Conservation (phyloP, 2,888 invertebrate species). For the Hyalella azteca region DNA sequence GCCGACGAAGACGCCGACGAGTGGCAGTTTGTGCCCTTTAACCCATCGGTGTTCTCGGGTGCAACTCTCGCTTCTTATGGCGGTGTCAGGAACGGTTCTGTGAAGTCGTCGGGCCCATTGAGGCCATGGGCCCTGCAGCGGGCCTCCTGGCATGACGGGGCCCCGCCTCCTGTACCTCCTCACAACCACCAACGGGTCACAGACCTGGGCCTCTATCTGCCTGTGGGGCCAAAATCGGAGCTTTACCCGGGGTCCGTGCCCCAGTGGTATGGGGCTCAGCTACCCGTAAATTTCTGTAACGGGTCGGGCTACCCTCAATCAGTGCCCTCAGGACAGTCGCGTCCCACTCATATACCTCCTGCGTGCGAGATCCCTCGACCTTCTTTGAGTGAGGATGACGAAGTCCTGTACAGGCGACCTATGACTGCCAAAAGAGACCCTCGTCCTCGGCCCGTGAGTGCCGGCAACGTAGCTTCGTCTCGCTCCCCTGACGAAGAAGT, state of each 20-base stretch:
- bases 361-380: background rate
- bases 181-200: conserved; percentile 48
- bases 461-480: conserved; percentile 29
- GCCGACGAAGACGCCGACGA: conserved; percentile 54
- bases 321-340: conserved; percentile 50
- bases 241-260: conserved; percentile 57
- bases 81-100: conserved; percentile 25
- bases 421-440: conserved; percentile 34
- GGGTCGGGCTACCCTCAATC: conserved; percentile 48
- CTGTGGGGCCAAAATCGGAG: conserved; percentile 30
- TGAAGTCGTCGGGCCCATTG: background rate
- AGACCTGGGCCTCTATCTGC: conserved; percentile 38
- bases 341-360: conserved; percentile 29
- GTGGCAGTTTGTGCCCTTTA: conserved; percentile 58
- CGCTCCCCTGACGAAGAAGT: conserved; percentile 19
- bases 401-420: background rate
- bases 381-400: background rate
- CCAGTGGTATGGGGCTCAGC: conserved; percentile 55
- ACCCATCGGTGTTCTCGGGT: conserved; percentile 51
- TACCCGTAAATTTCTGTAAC: conserved; percentile 33
- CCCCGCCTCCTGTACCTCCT: conserved; percentile 55
- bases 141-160: conserved; percentile 56
- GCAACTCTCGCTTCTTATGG: conserved; percentile 23
- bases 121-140: conserved; percentile 55
- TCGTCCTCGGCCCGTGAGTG: conserved; percentile 40